Evolutionary conservation across 2,113 vertebrate species (phyloP), one percentile per base, ranked within the genome.

Genomic region (Heterochromis multidens): DNA sequence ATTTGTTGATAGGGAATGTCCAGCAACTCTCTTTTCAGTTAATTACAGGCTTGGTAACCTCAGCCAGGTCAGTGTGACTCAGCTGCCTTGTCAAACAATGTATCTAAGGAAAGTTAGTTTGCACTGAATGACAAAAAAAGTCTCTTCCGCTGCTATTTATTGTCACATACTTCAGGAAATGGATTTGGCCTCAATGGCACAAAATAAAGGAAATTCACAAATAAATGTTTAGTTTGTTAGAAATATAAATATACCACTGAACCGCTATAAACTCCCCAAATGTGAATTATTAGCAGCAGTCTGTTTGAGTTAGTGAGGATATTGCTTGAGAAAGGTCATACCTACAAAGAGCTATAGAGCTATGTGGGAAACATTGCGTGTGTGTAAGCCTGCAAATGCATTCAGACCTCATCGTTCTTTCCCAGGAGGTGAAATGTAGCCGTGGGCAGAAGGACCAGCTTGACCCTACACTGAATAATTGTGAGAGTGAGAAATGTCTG

Each of bases 1-100:
- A 92, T 91, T 84, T 85, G 81, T 67, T 90, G 91, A 94, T 92
- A 84, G 74, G 58, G 67, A 72, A 77, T 80, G 82, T 88, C 85
- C 80, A 43, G 49, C 59, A 83, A 86, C 52, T 63, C 60, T 79
- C 31, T 46, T 46, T 52, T 19, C 35, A 70, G 78, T 86, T 90
- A 86, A 90, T 86, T 81, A 85, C 61, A 65, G 77, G 29, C 56
- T 27, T 16, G 23, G 33, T 11, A 37, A 59, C 21, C 19, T 78
- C 52, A 43, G 83, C 52, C 81, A 86, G 85, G 83, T 83, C 81
- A 77, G 16, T 33, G 61, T 85, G 81, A 86, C 86, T 70, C 21
- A 43, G 74, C 72, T 43, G 37, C 56, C 77, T 40, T 49, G 35
- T 79, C 76, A 81, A 81, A 35, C 11, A 11, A 8, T 59, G 31